These are phyloP conservation scores for Lasioglossum villosulum DNA, from an alignment of 2,888 invertebrate species.

Conservation along the genomic window DNA sequence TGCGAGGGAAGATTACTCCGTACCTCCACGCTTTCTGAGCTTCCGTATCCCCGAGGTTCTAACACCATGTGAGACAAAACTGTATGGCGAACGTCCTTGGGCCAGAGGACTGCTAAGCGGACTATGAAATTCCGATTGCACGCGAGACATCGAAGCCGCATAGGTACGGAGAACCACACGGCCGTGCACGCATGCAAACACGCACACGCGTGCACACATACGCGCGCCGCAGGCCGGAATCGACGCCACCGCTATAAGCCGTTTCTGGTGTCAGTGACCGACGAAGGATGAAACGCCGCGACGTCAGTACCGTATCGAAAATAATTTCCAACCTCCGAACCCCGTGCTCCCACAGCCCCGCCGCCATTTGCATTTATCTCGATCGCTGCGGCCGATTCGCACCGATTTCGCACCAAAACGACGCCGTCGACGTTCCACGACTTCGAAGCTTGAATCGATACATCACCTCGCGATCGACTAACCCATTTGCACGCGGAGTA, in stretches of 20 bases:
- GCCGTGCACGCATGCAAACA: neutral
- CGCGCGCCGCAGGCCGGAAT: slow-evolving; percentile 47
- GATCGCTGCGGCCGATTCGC: neutral
- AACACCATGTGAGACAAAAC: no score
- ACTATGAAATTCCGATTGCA: slow-evolving; percentile 63
- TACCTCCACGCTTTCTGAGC: no score
- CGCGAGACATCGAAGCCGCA: slow-evolving; percentile 56
- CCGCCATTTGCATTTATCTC: neutral
- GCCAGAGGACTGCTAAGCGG: slow-evolving; percentile 40
- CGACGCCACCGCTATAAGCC: slow-evolving; percentile 55
- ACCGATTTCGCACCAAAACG: neutral
- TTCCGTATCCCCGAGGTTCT: no score
- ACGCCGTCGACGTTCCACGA: neutral
- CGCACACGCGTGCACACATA: neutral
- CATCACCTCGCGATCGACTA: neutral
- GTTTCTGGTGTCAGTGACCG: slow-evolving; percentile 70
- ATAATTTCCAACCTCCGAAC: slow-evolving; percentile 26
- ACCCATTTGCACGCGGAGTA: neutral
- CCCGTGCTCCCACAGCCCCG: neutral
- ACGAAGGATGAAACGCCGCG: slow-evolving; percentile 65
- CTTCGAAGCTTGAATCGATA: neutral
- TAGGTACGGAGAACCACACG: slow-evolving; percentile 24
- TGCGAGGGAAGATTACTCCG: no score
- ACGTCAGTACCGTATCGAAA: slow-evolving; percentile 46
- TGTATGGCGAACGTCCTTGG: slow-evolving; percentile 19